A percentile compares a stretch with the other conserved stretches of the same genome.
These are phyloP conservation scores for Chrysolophus pictus DNA, from an alignment of 2,797 vertebrate genomes.

Conservation along the genomic window DNA sequence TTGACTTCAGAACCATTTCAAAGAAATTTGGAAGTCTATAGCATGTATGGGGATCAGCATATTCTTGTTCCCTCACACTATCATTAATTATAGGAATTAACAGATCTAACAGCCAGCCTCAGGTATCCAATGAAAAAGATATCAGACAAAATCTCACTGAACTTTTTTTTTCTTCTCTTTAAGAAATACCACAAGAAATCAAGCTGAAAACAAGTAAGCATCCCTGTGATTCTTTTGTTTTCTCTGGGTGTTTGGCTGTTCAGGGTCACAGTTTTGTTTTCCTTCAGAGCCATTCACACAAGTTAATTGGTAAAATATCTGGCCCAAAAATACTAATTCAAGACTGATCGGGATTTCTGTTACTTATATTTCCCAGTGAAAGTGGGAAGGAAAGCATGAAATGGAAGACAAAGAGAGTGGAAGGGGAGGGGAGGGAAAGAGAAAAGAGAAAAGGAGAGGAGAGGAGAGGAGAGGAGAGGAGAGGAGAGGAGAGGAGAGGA, in stretches of 20 bases:
- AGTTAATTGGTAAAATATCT: not conserved
- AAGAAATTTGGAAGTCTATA: slow-evolving; percentile 61
- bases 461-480: too few relatives aligned
- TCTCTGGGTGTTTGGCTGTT: not conserved
- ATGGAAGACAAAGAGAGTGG: not conserved
- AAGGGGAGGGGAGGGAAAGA: not conserved
- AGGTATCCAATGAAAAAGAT: not conserved
- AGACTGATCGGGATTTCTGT: not conserved
- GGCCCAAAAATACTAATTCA: not conserved
- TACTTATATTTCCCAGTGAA: not conserved
- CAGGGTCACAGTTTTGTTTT: not conserved
- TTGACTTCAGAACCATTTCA: slow-evolving; percentile 70
- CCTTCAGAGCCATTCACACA: not conserved
- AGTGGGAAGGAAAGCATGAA: not conserved
- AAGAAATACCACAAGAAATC: not conserved
- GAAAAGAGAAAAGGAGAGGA: too few relatives aligned
- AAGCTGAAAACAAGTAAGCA: not conserved
- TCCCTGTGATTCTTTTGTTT: not conserved
- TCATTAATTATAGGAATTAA: slow-evolving; percentile 21
- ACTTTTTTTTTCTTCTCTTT: not conserved
- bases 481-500: too few relatives aligned
- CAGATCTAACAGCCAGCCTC: not conserved
- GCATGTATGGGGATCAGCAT: slow-evolving; percentile 8
- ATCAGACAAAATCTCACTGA: not conserved
- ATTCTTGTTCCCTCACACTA: slow-evolving; percentile 52